These are phyloP conservation scores for Macroglossus sobrinus DNA, from an alignment of 2,113 vertebrate genomes.

Conservation along the genomic window DNA sequence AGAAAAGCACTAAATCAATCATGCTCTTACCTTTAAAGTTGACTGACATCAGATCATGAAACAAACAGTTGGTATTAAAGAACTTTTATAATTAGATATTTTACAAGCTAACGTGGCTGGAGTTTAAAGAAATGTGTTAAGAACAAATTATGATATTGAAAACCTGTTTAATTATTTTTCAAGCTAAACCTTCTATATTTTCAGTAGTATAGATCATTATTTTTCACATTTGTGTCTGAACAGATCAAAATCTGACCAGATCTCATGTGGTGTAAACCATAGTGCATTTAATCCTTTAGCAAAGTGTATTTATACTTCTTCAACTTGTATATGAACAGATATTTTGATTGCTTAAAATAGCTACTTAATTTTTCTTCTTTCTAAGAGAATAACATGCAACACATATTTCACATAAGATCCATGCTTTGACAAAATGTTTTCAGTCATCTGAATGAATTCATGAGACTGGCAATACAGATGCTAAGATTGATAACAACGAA, in stretches of 20 bases:
- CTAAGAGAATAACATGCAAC: background rate
- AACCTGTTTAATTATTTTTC: background rate
- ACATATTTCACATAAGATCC: background rate
- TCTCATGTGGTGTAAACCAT: background rate
- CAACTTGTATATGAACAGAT: background rate
- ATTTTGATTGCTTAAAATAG: conserved; percentile 38
- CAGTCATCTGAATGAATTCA: conserved; percentile 8
- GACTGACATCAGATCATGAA: conserved; percentile 29
- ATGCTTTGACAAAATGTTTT: conserved; percentile 33
- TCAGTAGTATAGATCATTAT: background rate
- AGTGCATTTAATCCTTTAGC: conserved; percentile 22
- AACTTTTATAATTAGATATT: conserved; percentile 12
- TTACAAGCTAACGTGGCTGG: background rate
- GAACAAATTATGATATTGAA: conserved; percentile 35
- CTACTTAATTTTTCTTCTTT: background rate
- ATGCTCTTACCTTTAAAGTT: conserved; percentile 15
- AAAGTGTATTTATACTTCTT: conserved; percentile 14
- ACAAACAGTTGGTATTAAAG: background rate
- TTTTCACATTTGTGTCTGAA: background rate
- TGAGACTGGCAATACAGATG: background rate
- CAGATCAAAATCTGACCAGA: background rate
- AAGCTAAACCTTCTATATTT: background rate
- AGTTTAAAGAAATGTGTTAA: background rate
- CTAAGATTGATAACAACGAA: background rate
- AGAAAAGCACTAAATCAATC: conserved; percentile 39